Base-by-base conservation (phyloP, 2,113 vertebrate genomes). In the Gnathonemus echidnorhynchus region DNA sequence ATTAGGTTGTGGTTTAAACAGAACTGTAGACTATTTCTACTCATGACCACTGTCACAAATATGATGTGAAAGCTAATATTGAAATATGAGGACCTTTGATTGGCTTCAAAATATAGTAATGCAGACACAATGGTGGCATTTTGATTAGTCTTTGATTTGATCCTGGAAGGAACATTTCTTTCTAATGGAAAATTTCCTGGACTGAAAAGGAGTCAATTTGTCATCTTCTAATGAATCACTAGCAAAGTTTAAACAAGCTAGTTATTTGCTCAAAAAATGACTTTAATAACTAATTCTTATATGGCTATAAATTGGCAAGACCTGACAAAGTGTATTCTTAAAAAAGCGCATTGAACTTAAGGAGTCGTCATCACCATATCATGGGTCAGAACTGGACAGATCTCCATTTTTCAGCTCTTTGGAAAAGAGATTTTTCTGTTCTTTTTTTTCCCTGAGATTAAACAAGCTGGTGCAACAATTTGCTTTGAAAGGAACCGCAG, bases 401-500 rank as follows among this genome's bases (percentile, higher is more conserved):
- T 89, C 77, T 86, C 52, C 7, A n/a, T 46, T 56, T 62, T 62
- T 24, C 87, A 45, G 49, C 62, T 88, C 53, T 88, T 88, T 45
- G 35, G 17, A 31, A 31, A 88, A 24, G 56, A 58, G 17, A 87
- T 56, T 87, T 87, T 7, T 83, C 21, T 66, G 4, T 8, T 46
- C 27, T 19, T 77, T 89, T 89, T 89, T 53, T 85, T 48, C 42
- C 31, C 21, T 85, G 52, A 53, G 89, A 89, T 85, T 89, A 84
- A 89, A 48, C 42, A 80, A n/a, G 89, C 39, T 85, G 80, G 8
- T 31, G 39, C 45, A 49, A 53, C 86, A 50, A 45, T 88, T 70
- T 53, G 17, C 90, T 90, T 89, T 90, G 80, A 90, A 90, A 77
- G 53, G 52, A 42, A 83, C 39, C 87, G 84, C 10, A 89, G 35